Evolutionary conservation across 2,113 vertebrate genomes (phyloP).

Genomic region (Hemibagrus wyckioides): DNA sequence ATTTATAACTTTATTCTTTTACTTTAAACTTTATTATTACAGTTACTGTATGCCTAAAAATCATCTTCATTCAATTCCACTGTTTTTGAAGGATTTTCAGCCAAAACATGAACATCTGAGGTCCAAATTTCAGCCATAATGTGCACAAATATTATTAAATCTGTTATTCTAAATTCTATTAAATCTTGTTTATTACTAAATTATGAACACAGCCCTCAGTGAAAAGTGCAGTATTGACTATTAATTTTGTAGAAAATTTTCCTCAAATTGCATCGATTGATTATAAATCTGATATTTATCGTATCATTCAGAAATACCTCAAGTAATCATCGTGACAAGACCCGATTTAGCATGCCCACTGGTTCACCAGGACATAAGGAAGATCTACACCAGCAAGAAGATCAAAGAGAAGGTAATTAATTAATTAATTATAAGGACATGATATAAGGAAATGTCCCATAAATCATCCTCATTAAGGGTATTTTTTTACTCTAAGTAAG

Average conservation of each 20-base stretch:
- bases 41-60: too few species aligned
- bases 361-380: neutral
- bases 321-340: conserved; percentile 30
- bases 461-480: too few species aligned
- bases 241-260: neutral
- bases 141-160: neutral
- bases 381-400: conserved; percentile 28
- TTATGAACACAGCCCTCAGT: neutral
- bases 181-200: too few species aligned
- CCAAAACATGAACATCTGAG: neutral
- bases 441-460: too few species aligned
- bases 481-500: too few species aligned
- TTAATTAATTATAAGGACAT: too few species aligned
- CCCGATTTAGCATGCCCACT: conserved; percentile 24
- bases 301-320: neutral
- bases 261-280: too few species aligned
- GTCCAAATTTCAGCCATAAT: neutral
- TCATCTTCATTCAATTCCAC: too few species aligned
- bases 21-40: too few species aligned
- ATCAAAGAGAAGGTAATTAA: conserved; percentile 28
- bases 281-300: too few species aligned
- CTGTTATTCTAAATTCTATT: neutral
- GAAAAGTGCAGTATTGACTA: neutral
- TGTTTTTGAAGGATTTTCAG: neutral
- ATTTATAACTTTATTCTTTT: too few species aligned